Evolutionary conservation across 2,797 vertebrate genomes (phyloP).

Genomic region (Dipus sagitta): DNA sequence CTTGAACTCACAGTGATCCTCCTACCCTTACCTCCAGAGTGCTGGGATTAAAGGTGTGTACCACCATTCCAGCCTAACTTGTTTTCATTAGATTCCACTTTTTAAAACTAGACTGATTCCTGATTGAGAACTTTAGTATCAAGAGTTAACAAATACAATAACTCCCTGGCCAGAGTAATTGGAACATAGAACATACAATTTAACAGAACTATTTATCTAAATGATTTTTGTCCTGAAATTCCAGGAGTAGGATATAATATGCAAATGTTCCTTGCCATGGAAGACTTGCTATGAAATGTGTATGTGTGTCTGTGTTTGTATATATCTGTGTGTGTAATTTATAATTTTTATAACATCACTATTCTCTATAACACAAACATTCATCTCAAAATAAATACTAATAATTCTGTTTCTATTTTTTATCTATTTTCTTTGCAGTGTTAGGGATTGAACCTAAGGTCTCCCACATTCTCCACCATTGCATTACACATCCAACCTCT

Average conservation of each 20-base stretch:
- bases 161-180: slow-evolving; percentile 4
- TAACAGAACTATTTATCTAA: slow-evolving; percentile 13
- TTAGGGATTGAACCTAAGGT: no score
- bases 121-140: slow-evolving; percentile 6
- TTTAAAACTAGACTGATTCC: slow-evolving; percentile 40
- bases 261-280: background rate
- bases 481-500: background rate
- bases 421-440: no score
- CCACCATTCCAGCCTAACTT: no score
- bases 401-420: background rate
- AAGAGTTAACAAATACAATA: slow-evolving; percentile 47
- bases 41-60: no score
- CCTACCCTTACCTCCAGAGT: no score
- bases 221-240: slow-evolving; percentile 28
- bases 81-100: background rate
- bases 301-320: background rate
- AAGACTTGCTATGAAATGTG: background rate
- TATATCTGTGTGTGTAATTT: background rate
- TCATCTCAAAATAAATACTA: background rate
- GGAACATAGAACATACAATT: background rate
- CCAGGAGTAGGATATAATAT: background rate
- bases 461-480: background rate
- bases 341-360: background rate
- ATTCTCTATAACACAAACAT: slow-evolving; percentile 34
- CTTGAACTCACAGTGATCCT: no score